Conservation (phyloP, 2,113 vertebrate species). For the Serinus canaria region DNA sequence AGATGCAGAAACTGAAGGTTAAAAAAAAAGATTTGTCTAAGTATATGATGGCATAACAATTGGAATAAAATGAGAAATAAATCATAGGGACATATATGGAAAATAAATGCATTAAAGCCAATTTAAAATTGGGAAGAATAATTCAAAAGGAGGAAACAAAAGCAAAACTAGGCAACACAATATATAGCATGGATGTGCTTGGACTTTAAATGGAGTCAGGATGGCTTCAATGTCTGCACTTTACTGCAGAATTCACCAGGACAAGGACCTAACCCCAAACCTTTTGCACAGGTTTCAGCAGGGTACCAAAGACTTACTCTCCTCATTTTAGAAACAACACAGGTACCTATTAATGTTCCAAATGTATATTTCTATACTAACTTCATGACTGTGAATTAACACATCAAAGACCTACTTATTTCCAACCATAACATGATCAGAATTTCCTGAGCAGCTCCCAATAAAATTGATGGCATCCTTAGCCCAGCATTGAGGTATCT, state of each 20-base stretch:
- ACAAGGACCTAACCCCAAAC: neutral
- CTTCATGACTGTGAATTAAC: neutral
- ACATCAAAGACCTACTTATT: neutral
- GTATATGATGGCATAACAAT: neutral
- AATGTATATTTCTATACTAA: neutral
- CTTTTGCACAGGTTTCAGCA: neutral
- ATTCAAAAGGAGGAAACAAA: constrained; percentile 18
- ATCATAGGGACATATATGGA: neutral
- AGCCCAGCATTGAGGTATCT: neutral
- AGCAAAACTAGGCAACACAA: neutral
- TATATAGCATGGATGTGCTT: neutral
- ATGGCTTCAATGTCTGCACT: neutral
- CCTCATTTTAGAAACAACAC: neutral
- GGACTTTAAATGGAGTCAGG: neutral
- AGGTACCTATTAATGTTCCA: neutral
- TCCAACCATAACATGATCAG: neutral
- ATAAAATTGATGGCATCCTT: neutral
- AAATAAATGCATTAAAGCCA: neutral
- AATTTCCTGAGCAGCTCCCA: neutral
- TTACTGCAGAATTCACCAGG: neutral
- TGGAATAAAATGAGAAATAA: neutral
- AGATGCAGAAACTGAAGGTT: neutral
- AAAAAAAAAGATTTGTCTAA: neutral
- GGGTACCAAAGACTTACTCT: neutral
- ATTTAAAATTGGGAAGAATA: neutral